Conservation (phyloP, 2,113 vertebrate genomes). For the Charadrius vociferus region DNA sequence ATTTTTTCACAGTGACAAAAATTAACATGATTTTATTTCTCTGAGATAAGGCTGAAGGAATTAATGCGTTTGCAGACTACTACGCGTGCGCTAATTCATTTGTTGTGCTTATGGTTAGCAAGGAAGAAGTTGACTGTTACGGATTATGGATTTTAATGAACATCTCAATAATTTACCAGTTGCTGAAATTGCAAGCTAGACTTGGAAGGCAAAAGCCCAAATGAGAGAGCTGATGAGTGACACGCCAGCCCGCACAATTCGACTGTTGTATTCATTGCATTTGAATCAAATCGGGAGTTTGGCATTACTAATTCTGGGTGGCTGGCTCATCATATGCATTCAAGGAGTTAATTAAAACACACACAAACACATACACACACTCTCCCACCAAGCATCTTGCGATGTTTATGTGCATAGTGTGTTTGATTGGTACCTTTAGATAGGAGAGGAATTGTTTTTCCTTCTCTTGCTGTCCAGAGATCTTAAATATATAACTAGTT, state of each 20-base stretch:
- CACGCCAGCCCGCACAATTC: conserved; percentile 26
- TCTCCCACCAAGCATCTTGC: conserved; percentile 53
- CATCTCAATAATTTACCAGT: conserved; percentile 51
- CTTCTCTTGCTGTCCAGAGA: conserved; percentile 40
- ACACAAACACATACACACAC: conserved; percentile 51
- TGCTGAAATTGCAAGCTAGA: conserved; percentile 4
- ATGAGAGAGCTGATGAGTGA: conserved; percentile 16
- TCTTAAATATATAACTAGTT: conserved; percentile 51
- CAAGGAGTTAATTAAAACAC: conserved; percentile 72
- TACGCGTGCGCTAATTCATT: not conserved
- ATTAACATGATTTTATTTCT: not conserved
- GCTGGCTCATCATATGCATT: conserved; percentile 52
- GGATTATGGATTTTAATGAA: conserved; percentile 60
- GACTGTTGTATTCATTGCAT: conserved; percentile 46
- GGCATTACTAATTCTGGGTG: conserved; percentile 68
- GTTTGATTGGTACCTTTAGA: conserved; percentile 55
- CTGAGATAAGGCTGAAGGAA: not conserved
- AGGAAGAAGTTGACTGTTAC: conserved; percentile 11
- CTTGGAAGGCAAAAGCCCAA: conserved; percentile 20
- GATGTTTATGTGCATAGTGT: conserved; percentile 41
- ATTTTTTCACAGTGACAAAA: not conserved
- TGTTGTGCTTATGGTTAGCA: not conserved
- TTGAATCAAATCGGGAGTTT: conserved; percentile 65
- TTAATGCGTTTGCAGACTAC: not conserved
- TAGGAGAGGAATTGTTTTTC: conserved; percentile 36